These are phyloP conservation scores for Eptatretus atami DNA, from an alignment of 2,797 vertebrate genomes.

Conservation along the genomic window DNA sequence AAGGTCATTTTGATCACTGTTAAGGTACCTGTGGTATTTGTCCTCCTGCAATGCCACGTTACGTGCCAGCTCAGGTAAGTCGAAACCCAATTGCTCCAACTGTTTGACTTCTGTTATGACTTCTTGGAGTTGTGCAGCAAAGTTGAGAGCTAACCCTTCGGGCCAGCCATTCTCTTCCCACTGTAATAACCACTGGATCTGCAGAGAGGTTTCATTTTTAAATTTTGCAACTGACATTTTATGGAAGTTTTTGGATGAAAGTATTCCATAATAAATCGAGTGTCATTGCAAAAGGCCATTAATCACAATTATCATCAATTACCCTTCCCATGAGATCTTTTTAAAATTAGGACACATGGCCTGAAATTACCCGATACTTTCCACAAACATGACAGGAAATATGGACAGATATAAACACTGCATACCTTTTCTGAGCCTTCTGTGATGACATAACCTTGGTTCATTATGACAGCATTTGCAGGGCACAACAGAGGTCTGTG, in stretches of 20 bases:
- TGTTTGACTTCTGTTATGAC: constrained; percentile 38
- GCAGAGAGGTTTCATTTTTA: no score
- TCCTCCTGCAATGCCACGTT: constrained; percentile 33
- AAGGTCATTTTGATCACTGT: no score
- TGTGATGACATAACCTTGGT: neutral
- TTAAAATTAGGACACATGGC: constrained; percentile 6
- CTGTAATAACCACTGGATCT: neutral
- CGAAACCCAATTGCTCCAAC: constrained; percentile 28
- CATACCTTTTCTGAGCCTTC: neutral
- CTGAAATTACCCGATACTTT: neutral
- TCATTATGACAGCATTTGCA: neutral
- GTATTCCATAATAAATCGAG: no score
- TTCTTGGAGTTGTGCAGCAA: constrained; percentile 29
- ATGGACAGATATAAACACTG: neutral
- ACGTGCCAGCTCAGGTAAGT: constrained; percentile 23
- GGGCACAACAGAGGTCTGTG: constrained; percentile 23
- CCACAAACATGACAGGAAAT: neutral
- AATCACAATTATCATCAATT: no score
- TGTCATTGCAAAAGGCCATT: no score
- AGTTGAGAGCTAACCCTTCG: constrained; percentile 26
- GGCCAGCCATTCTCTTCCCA: neutral
- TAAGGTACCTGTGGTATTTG: constrained; percentile 24
- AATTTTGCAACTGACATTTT: no score
- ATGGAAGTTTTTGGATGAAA: no score
- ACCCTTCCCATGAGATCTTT: no score